These are phyloP conservation scores for Pollenia amentaria DNA, from an alignment of 2,888 invertebrate species.

Conservation along the genomic window DNA sequence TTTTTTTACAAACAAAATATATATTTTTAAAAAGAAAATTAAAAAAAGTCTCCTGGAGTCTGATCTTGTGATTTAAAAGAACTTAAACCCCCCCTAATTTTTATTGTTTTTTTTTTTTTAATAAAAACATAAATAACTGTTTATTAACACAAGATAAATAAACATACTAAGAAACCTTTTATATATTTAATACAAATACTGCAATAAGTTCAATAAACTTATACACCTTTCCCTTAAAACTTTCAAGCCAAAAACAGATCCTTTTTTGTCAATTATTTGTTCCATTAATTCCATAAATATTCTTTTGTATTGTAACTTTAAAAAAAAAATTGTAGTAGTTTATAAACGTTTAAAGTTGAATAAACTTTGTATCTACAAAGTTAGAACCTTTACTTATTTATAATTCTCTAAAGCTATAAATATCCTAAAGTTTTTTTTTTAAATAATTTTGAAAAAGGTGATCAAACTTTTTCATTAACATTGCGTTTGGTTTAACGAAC, in stretches of 20 bases:
- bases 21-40: no score
- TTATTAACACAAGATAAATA: no score
- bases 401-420: conserved; percentile 48
- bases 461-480: conserved; percentile 42
- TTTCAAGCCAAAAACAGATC: not conserved
- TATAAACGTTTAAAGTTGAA: conserved; percentile 49
- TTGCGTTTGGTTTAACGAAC: conserved; percentile 62
- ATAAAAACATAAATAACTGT: no score
- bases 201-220: conserved; percentile 22
- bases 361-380: conserved; percentile 58
- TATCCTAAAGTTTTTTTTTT: conserved; percentile 33
- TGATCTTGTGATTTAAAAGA: no score
- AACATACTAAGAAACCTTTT: no score
- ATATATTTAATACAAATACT: no score
- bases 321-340: conserved; percentile 20
- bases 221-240: not conserved
- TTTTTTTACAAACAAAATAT: no score
- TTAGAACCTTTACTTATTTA: conserved; percentile 43
- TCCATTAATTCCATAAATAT: conserved; percentile 28
- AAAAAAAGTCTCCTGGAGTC: no score
- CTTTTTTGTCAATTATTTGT: conserved; percentile 20
- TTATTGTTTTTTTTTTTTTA: no score
- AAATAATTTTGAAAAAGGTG: conserved; percentile 45
- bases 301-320: not conserved
- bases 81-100: no score